These are phyloP conservation scores for Echinarachnius parma DNA, from an alignment of 53 echinoderm and acorn worm species.

Conservation along the genomic window DNA sequence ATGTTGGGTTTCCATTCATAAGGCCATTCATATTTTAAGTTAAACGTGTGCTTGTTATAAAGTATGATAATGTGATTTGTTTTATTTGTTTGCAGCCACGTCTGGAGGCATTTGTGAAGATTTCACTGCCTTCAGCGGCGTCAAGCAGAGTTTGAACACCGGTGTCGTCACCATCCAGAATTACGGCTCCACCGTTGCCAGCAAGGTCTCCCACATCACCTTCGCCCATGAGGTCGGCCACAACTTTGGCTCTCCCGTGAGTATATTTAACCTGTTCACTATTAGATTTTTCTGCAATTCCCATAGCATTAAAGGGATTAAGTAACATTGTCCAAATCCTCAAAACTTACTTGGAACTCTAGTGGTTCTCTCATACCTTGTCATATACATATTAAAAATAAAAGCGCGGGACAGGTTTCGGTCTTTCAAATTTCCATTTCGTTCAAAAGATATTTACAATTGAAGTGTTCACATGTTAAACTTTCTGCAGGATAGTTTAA, in stretches of 20 bases:
- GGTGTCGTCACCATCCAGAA: conserved; percentile 95
- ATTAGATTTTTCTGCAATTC: too few relatives aligned
- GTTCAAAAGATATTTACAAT: too few relatives aligned
- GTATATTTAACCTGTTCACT: conserved; percentile 6
- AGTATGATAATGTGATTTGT: background rate
- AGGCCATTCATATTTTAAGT: background rate
- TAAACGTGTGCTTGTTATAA: background rate
- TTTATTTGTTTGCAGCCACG: conserved; percentile 48
- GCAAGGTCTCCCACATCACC: conserved; percentile 89
- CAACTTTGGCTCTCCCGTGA: conserved; percentile 98
- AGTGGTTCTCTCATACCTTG: too few relatives aligned
- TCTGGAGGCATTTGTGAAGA: conserved; percentile 94
- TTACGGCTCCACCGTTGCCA: conserved; percentile 81
- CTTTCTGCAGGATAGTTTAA: too few relatives aligned
- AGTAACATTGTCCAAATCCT: too few relatives aligned
- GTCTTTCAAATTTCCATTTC: too few relatives aligned
- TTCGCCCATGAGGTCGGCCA: conserved; percentile 98
- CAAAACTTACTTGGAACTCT: too few relatives aligned
- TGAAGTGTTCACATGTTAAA: too few relatives aligned
- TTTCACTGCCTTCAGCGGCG: conserved; percentile 48
- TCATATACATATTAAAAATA: too few relatives aligned
- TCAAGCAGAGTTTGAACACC: conserved; percentile 78
- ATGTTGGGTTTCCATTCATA: too few relatives aligned
- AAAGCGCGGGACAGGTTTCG: too few relatives aligned
- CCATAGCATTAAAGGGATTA: too few relatives aligned